Evolutionary conservation across 2,797 vertebrate genomes (phyloP).

Genomic region (Pantherophis alleghaniensis): DNA sequence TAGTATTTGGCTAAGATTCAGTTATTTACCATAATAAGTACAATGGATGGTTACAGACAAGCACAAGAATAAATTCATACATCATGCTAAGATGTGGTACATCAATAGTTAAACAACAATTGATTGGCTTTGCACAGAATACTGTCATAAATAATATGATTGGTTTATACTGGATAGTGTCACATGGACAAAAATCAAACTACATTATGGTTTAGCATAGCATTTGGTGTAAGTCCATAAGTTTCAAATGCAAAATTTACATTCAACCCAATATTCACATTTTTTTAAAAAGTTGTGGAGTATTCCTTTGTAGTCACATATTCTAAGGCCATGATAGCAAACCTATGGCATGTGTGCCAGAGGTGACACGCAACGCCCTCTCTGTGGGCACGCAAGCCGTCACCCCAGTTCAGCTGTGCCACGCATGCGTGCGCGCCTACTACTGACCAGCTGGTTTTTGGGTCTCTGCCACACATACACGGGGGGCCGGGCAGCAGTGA

Average conservation of each 20-base stretch:
- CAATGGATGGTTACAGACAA: neutral
- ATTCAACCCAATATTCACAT: neutral
- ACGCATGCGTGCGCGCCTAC: accelerated
- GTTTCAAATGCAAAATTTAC: neutral
- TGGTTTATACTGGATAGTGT: neutral
- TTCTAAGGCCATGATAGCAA: neutral
- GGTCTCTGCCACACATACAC: no score
- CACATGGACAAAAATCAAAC: neutral
- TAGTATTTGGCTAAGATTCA: neutral
- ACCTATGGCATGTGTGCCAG: no score
- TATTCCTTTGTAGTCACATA: neutral
- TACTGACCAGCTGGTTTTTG: no score
- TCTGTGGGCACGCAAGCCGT: no score
- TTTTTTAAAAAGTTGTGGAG: neutral
- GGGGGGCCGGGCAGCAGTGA: no score
- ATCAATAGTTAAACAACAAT: neutral
- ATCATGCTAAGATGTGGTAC: neutral
- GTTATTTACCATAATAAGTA: neutral
- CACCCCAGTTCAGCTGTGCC: no score
- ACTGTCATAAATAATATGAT: neutral
- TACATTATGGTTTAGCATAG: neutral
- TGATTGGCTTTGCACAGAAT: neutral
- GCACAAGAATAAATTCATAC: neutral
- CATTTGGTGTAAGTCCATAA: neutral
- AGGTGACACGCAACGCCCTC: no score